Evolutionary conservation across 2,113 vertebrate genomes (phyloP), one percentile per base, ranked within the genome.

Genomic region (Lagenorhynchus albirostris): DNA sequence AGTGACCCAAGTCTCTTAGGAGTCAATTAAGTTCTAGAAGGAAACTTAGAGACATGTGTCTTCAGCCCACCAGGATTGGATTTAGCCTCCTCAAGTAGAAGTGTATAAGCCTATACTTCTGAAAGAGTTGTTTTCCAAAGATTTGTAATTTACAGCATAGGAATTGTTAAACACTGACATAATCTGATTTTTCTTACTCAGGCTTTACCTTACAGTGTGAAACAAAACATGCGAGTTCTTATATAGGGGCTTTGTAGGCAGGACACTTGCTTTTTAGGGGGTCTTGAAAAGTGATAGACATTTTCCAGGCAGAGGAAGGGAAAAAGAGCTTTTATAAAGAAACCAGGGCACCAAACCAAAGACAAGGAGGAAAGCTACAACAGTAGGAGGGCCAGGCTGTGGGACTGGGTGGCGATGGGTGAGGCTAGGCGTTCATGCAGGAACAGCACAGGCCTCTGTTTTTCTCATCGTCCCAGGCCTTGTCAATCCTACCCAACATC

Each of bases 241-340:
- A 25, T 31, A 36, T 9, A 38, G 79, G 33, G 23, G 2, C 10
- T 89, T 53, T 50, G 26, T 29, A 90, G 55, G 55, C 23, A 33
- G 47, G 26, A 60, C 33, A 33, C 26, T 74, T 41, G 13, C 20
- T 55, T 12, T 44, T 81, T n/a, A 36, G 38, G 50, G 11, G 67
- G 5, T 67, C 26, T 55, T 85, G 36, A n/a, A 81, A 71, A 65
- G 50, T 10, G 36, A 58, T 25, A 26, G 41, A 67, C 14, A 20
- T 89, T 89, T 67, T 47, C 38, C 33, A 84, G 81, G 68, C 33
- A 55, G 36, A 82, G 73, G 44, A 71, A 77, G 11, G 17, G 53
- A 86, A 70, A 33, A 96, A 31, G n/a, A 71, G 23, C 41, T 83
- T 83, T 80, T 31, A 38, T 13, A 38, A 60, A 93, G 82, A 91